Conservation (phyloP, 2,888 invertebrate genomes). For the Yponomeuta evonymella region DNA sequence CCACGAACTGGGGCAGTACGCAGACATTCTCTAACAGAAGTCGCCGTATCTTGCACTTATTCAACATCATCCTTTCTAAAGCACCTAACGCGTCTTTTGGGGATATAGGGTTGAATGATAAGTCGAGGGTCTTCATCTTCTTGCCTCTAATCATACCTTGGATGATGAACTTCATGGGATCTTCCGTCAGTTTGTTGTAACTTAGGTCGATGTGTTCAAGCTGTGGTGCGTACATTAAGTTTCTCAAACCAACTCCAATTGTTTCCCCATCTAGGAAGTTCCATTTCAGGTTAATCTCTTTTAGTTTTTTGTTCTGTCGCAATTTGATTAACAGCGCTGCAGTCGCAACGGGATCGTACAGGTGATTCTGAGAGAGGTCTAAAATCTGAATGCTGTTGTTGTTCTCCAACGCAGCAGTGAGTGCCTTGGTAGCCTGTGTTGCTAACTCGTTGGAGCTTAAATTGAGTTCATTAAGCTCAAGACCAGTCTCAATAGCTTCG, state of each 20-base stretch:
- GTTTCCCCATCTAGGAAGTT: conserved; percentile 15
- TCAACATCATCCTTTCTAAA: conserved; percentile 7
- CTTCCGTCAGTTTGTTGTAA: conserved; percentile 17
- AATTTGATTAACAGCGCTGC: conserved; percentile 13
- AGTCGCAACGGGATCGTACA: conserved; percentile 21
- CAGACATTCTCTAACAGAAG: conserved; percentile 16
- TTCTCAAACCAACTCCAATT: conserved; percentile 14
- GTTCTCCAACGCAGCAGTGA: neutral
- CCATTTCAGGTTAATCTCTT: conserved; percentile 20
- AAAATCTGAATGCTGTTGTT: neutral
- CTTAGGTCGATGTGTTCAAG: conserved; percentile 16
- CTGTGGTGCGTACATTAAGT: conserved; percentile 12
- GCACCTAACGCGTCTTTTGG: conserved; percentile 16
- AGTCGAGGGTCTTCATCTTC: conserved; percentile 16
- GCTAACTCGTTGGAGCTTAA: conserved; percentile 18
- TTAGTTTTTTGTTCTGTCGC: conserved; percentile 14
- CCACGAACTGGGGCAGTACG: conserved; percentile 15
- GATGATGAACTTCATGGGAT: conserved; percentile 3
- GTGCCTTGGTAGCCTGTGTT: neutral
- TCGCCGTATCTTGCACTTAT: conserved; percentile 8
- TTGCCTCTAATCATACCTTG: conserved; percentile 15
- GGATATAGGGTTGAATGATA: conserved; percentile 19
- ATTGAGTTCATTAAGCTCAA: conserved; percentile 13
- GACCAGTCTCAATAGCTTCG: conserved; percentile 13
- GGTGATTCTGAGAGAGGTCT: conserved; percentile 38